Evolutionary conservation across 2,113 vertebrate species (phyloP).

Genomic region (Columba livia): DNA sequence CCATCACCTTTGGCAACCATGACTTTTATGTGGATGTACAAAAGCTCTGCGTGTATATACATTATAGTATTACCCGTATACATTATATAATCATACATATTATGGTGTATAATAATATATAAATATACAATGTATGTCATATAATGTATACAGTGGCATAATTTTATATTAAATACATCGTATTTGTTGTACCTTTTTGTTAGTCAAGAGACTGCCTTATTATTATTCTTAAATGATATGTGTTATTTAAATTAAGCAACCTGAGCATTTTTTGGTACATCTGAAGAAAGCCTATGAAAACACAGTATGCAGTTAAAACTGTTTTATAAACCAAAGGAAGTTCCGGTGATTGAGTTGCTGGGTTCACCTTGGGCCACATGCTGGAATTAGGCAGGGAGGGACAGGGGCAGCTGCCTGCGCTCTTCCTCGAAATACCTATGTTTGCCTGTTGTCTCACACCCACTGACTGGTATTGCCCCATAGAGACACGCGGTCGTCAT

Average conservation of each 20-base stretch:
- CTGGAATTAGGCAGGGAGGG: fast-evolving
- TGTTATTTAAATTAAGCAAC: background rate
- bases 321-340: background rate
- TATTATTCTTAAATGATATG: background rate
- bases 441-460: background rate
- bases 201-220: background rate
- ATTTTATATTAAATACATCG: background rate
- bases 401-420: fast-evolving
- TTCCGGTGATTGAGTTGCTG: background rate
- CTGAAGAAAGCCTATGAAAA: background rate
- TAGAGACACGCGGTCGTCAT: fast-evolving
- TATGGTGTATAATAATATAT: no score
- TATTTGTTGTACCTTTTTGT: background rate
- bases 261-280: fast-evolving
- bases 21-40: background rate
- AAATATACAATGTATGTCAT: no score
- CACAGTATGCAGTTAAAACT: fast-evolving
- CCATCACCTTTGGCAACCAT: background rate
- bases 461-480: fast-evolving
- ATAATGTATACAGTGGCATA: no score
- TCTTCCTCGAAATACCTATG: fast-evolving
- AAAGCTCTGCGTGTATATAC: background rate
- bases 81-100: no score
- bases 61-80: fast-evolving
- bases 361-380: fast-evolving